A percentile compares a stretch with the other conserved stretches of the same genome.
phyloP scores from a whole-genome alignment of 2,888 invertebrate genomes.

The Scelioninae gen. 2 region DNA sequence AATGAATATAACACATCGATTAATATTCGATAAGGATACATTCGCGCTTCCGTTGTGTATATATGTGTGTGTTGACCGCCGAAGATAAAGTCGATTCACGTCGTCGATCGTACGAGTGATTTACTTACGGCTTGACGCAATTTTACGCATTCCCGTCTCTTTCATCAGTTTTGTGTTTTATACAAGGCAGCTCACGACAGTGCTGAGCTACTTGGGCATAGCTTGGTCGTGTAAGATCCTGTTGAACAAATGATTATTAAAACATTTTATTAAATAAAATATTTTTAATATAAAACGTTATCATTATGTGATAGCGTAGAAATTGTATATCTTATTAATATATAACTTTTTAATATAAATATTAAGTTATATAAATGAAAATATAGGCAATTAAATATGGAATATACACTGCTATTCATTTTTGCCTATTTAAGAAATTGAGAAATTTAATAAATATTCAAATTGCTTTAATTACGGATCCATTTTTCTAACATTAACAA shows the following conservation, averaged over 20 bases:
- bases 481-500: too few species aligned
- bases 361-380: too few species aligned
- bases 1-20: conserved; percentile 63
- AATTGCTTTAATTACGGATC: too few species aligned
- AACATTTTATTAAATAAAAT: too few species aligned
- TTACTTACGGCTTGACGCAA: conserved; percentile 67
- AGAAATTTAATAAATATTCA: too few species aligned
- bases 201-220: conserved; percentile 76
- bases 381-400: too few species aligned
- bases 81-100: conserved; percentile 56
- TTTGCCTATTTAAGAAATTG: too few species aligned
- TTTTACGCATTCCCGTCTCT: conserved; percentile 73
- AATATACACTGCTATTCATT: too few species aligned
- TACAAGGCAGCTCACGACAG: conserved; percentile 74
- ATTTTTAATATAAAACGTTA: too few species aligned
- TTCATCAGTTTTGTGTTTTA: conserved; percentile 74
- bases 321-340: too few species aligned
- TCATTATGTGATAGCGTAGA: too few species aligned
- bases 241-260: conserved; percentile 55
- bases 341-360: too few species aligned
- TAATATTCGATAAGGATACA: conserved; percentile 61
- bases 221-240: conserved; percentile 75
- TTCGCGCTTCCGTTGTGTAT: conserved; percentile 57
- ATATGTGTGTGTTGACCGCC: conserved; percentile 49
- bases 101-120: conserved; percentile 56